These are phyloP conservation scores for Tupaia tana DNA, from an alignment of 2,113 vertebrate genomes.

Conservation along the genomic window DNA sequence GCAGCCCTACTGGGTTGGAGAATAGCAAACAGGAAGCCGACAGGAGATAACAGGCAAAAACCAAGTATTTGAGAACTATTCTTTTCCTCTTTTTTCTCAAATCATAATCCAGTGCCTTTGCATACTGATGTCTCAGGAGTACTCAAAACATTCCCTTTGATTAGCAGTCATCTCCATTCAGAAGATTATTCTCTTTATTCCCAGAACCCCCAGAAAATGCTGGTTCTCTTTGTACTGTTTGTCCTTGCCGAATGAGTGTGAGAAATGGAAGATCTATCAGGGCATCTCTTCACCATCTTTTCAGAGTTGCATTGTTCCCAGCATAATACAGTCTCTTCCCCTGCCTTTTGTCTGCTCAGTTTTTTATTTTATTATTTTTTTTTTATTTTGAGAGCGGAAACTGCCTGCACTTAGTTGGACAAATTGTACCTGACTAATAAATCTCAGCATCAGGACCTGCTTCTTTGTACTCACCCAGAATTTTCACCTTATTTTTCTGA, in stretches of 20 bases:
- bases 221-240: constrained; percentile 38
- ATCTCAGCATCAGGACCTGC: constrained; percentile 65
- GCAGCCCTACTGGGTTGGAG: not conserved
- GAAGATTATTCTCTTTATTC: constrained; percentile 25
- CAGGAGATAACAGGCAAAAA: not conserved
- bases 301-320: constrained; percentile 76
- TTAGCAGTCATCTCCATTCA: not conserved
- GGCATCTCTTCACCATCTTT: constrained; percentile 80
- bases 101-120: not conserved
- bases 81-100: not conserved
- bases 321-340: constrained; percentile 64
- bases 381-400: constrained; percentile 75
- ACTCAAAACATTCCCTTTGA: not conserved
- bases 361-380: constrained; percentile 24
- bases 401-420: constrained; percentile 78
- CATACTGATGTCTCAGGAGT: not conserved
- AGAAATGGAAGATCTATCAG: constrained; percentile 69
- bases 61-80: not conserved
- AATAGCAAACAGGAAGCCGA: not conserved
- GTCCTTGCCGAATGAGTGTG: constrained; percentile 30
- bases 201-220: not conserved
- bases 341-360: constrained; percentile 80
- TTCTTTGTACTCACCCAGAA: constrained; percentile 64
- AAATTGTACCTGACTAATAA: constrained; percentile 78
- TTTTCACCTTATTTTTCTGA: constrained; percentile 47